These are phyloP conservation scores for Cremastobaeus sp. DNA, from an alignment of 2,888 invertebrate genomes.

Conservation along the genomic window DNA sequence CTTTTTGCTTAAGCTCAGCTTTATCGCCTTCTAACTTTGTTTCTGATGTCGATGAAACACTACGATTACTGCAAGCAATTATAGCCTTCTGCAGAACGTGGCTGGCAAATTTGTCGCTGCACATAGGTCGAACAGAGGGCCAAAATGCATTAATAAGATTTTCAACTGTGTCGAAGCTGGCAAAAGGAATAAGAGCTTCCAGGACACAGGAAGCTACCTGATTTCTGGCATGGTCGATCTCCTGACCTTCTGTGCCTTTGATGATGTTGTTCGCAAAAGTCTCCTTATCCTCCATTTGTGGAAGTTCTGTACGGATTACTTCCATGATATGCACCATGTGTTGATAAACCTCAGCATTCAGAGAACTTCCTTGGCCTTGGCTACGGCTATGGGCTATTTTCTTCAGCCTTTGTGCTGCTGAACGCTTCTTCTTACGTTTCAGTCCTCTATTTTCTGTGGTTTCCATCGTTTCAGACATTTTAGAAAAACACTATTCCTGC, in stretches of 20 bases:
- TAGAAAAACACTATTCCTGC: too few species aligned
- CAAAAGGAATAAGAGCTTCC: constrained; percentile 86
- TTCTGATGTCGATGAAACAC: too few species aligned
- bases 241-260: constrained; percentile 84
- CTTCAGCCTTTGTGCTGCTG: constrained; percentile 85
- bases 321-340: constrained; percentile 89
- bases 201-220: constrained; percentile 89
- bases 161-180: constrained; percentile 82
- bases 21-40: too few species aligned
- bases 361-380: constrained; percentile 83
- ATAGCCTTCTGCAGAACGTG: constrained; percentile 88
- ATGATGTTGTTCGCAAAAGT: constrained; percentile 87
- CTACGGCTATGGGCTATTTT: constrained; percentile 78
- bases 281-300: constrained; percentile 85
- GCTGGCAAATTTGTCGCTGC: constrained; percentile 87
- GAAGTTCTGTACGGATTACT: constrained; percentile 83
- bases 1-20: too few species aligned
- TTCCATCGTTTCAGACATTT: constrained; percentile 33
- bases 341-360: constrained; percentile 86
- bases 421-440: constrained; percentile 83
- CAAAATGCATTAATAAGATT: constrained; percentile 83
- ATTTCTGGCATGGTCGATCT: constrained; percentile 86
- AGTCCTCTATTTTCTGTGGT: constrained; percentile 4
- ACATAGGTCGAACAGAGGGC: constrained; percentile 84
- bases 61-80: constrained; percentile 79